These are phyloP conservation scores for Hydrozoanthus tunicans DNA, from an alignment of 64 coral and sea anemone species.

Conservation along the genomic window DNA sequence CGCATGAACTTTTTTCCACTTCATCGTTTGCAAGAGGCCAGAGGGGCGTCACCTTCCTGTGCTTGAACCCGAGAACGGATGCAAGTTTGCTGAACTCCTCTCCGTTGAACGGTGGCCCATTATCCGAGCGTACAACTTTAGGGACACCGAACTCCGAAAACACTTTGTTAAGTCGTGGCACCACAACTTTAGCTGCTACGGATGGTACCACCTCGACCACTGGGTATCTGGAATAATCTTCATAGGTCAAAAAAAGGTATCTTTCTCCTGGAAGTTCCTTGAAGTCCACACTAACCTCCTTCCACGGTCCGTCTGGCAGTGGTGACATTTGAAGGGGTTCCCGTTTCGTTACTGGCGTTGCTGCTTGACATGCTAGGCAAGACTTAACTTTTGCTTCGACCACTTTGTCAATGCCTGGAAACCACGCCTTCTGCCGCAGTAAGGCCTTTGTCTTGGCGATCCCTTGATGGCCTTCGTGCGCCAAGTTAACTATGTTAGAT, in stretches of 20 bases:
- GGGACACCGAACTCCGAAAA: conserved; percentile 25
- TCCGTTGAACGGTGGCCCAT: conserved; percentile 32
- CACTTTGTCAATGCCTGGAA: conserved; percentile 27
- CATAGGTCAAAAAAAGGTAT: not conserved
- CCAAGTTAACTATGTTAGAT: not conserved
- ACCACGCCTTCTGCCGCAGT: conserved; percentile 3
- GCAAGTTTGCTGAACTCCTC: not conserved
- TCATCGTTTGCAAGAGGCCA: conserved; percentile 16
- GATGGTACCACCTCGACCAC: no score
- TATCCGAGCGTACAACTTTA: conserved; percentile 4
- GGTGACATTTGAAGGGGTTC: not conserved
- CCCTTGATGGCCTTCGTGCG: conserved; percentile 12
- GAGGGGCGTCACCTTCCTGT: conserved; percentile 14
- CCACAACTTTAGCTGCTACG: no score
- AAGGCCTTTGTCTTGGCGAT: conserved; percentile 12
- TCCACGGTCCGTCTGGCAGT: not conserved
- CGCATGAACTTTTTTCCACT: conserved; percentile 2
- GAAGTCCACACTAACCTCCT: not conserved
- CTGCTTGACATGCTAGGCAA: conserved; percentile 4
- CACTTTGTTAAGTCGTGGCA: no score
- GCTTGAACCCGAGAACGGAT: conserved; percentile 10
- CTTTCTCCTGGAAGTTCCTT: not conserved
- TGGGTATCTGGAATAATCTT: not conserved
- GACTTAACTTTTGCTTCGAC: conserved; percentile 33
- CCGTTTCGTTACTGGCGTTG: no score